phyloP scores from a whole-genome alignment of 30 jellyfish, hydroid and myxozoan genomes.

The Hydra vulgaris region DNA sequence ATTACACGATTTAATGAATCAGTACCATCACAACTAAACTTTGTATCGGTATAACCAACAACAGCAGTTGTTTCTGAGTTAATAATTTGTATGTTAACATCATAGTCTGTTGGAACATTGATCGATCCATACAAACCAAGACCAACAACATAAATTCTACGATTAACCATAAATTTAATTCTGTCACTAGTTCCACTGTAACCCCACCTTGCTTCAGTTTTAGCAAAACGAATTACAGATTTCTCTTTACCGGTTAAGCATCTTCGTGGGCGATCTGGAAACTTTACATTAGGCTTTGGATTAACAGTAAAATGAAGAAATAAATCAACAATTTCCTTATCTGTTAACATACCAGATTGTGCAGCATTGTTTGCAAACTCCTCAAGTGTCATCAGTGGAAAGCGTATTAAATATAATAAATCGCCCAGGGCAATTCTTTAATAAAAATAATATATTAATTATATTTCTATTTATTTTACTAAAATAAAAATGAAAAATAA shows the following conservation, averaged over 20 bases:
- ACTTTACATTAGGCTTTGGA: slow-evolving; percentile 88
- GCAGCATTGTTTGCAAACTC: slow-evolving; percentile 96
- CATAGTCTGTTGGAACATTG: slow-evolving; percentile 90
- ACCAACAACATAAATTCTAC: slow-evolving; percentile 91
- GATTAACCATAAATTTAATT: slow-evolving; percentile 61
- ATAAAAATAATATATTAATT: background rate
- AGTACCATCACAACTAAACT: slow-evolving; percentile 98
- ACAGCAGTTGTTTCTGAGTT: slow-evolving; percentile 80
- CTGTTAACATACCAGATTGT: slow-evolving; percentile 94
- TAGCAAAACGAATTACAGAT: slow-evolving; percentile 73
- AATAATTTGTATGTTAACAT: slow-evolving; percentile 77
- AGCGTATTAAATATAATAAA: slow-evolving; percentile 66
- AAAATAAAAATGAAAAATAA: background rate
- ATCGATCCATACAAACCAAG: slow-evolving; percentile 96
- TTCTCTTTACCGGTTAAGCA: slow-evolving; percentile 95
- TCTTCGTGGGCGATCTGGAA: slow-evolving; percentile 98
- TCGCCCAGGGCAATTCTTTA: slow-evolving; percentile 69
- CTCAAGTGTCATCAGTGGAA: slow-evolving; percentile 96
- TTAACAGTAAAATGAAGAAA: slow-evolving; percentile 91
- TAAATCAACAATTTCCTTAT: slow-evolving; percentile 69
- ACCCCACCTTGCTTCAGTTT: slow-evolving; percentile 99
- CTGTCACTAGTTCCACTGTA: slow-evolving; percentile 99
- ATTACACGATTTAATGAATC: slow-evolving; percentile 83
- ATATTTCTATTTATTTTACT: no score
- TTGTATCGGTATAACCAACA: slow-evolving; percentile 86